Base-by-base conservation (phyloP, 2,797 vertebrate genomes). In the Babyrousa celebensis region DNA sequence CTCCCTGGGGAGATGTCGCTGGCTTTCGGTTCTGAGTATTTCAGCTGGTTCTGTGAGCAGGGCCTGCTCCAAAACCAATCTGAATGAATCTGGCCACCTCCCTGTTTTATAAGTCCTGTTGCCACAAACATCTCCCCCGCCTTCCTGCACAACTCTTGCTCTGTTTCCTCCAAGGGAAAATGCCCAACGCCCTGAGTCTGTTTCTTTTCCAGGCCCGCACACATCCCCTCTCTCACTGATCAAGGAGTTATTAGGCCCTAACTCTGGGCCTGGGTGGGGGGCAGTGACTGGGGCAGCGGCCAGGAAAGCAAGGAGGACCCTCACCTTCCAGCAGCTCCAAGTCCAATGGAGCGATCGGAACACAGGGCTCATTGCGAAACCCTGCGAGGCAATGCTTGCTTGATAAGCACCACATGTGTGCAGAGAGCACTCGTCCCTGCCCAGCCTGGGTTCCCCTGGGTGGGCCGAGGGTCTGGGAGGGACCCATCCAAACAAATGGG, bases 351-450 rank as follows among this genome's bases (percentile, higher is more conserved):
- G 84, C 54, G 68, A 96, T 72, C 91, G 94, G 86, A 68, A 56
- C 52, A 32, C 79, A 89, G 78, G 48, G 65, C 67, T 84, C 80
- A 54, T 96, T 97, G 95, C 29, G 63, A 97, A 98, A 97, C 84
- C 18, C 54, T 23, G 16, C 1, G 0, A 96, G 80, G 85, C 96
- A 72, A 12, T 0, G 6, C 89, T 97, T 40, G 63, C 91, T 78
- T 97, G 95, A 95, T 95, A 97, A 97, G 94, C 97, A 93, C 94
- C 96, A 96, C 91, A 93, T 97, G 96, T 94, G 95, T 85, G 72
- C 36, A 56, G 72, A 70, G 56, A 67, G 32, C n/a, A 32, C 79
- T 89, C 1, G 1, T 67, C 74, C 54, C 77, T 72, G 86, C 85
- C 83, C 86, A 72, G 91, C 29, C 65, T 48, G 70, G 79, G 54